Evolutionary conservation across 2,888 invertebrate genomes (phyloP).

Genomic region (Syritta pipiens): DNA sequence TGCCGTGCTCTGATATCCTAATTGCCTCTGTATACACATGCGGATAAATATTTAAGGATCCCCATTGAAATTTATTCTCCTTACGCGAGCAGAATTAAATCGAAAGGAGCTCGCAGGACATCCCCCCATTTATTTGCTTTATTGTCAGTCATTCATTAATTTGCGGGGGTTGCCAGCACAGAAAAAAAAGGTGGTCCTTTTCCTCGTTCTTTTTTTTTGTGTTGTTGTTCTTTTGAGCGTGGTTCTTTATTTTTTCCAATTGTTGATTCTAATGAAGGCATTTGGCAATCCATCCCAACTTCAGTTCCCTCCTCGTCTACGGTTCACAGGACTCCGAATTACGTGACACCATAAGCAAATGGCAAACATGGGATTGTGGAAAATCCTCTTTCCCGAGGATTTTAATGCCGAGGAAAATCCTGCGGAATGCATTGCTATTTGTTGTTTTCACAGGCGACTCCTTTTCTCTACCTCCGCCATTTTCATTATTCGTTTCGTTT

Average conservation of each 20-base stretch:
- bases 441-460: conserved; percentile 18
- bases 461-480: conserved; percentile 24
- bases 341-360: conserved; percentile 59
- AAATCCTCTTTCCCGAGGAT: conserved; percentile 44
- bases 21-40: conserved; percentile 48
- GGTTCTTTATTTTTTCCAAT: conserved; percentile 8
- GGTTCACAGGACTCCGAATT: conserved; percentile 11
- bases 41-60: conserved; percentile 42
- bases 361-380: conserved; percentile 42
- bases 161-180: too few relatives aligned
- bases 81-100: conserved; percentile 4
- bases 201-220: background rate
- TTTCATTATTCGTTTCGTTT: too few relatives aligned
- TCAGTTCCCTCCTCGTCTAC: background rate
- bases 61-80: conserved; percentile 26
- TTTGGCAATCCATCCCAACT: conserved; percentile 28
- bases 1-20: conserved; percentile 24
- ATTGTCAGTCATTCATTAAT: conserved; percentile 47
- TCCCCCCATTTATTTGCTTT: conserved; percentile 29
- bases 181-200: too few relatives aligned
- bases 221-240: background rate
- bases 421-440: conserved; percentile 54
- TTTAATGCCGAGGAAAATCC: conserved; percentile 48
- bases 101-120: background rate
- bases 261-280: conserved; percentile 62